Evolutionary conservation across 1,140 invertebrate species (phyloP), one percentile per base, ranked within the genome.

Genomic region (Metaphire vulgaris): DNA sequence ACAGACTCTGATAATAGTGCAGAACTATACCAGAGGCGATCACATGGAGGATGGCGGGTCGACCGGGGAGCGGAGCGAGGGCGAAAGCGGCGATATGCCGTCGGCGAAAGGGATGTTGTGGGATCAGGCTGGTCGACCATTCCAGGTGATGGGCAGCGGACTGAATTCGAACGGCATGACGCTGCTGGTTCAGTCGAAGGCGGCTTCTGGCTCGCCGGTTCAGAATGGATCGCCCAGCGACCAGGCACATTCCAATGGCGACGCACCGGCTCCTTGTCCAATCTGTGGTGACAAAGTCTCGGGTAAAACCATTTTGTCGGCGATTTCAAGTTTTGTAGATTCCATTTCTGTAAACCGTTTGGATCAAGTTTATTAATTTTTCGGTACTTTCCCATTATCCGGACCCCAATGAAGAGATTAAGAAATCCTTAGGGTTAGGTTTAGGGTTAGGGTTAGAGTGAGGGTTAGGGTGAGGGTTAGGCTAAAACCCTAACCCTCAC

Each of bases 221-320:
- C 6, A 6, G 41, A 21, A 21, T 56, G 41, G 41, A 12, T 56
- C 41, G 6, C 41, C 21, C 41, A 56, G 41, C 41, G 41, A 56
- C 41, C 41, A 56, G 41, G 21, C 6, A 56, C 41, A 56, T 56
- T 56, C 41, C 41, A 56, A 21, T 56, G 41, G 41, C 6, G 41
- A 56, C 6, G 6, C 41, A 6, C 21, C 6, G 6, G 41, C 6
- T 6, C 41, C 41, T 56, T 56, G 41, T 56, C 41, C 41, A 6
- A 56, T 56, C 41, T 56, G 41, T 21, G 41, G 41, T 56, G 41
- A 56, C 41, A 56, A 56, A 21, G 41, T 56, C 21, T 56, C 41
- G 6, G 91, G 41, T 95, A 96, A 30, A 92, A 93, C 83, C 92
- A 96, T n/a, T n/a, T n/a, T n/a, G n/a, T n/a, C n/a, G n/a, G n/a